Evolutionary conservation across 2,888 invertebrate genomes (phyloP), one percentile per base, ranked within the genome.

Genomic region (Ichneumoninae sp.): DNA sequence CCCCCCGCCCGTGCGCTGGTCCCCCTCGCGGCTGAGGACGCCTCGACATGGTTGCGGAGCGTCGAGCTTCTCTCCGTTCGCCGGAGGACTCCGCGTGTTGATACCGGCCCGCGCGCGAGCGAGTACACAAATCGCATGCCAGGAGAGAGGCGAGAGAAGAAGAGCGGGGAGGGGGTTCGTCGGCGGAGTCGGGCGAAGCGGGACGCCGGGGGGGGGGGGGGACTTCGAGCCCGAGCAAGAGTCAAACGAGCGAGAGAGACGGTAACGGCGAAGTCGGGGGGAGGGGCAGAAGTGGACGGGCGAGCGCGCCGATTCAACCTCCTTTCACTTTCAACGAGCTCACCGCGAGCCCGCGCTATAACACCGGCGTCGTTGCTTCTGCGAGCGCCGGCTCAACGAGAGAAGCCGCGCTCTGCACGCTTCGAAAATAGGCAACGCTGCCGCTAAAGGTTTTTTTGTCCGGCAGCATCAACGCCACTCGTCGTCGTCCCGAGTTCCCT

Each of bases 291-390:
- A 91, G 92, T 91, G 91, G 92, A 90, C 90, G 90, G 91, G 90
- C 90, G 90, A 92, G 90, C 84, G 81, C 77, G 84, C 60, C 91
- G 91, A 92, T 91, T 92, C 93, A 93, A 93, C 93, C 92, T 93
- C 94, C 93, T 94, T 94, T 94, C 94, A 94, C 94, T 94, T 94
- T 94, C 94, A 91, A 92, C 92, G 91, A 92, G 89, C 81, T 76
- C 89, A 89, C 85, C 86, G 83, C 78, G 82, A 81, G 83, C 75
- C 69, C 75, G 83, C 33, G 57, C 44, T 44, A 44, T 13, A 44
- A 16, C 1, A 44, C 80, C 65, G 60, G 13, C 54, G 73, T 36
- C 69, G 80, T 63, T 54, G 70, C 57, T 70, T 69, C 77, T 79
- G 78, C 77, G 86, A 83, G 30, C 83, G 83, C 83, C 83, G 90